Evolutionary conservation across 2,888 invertebrate genomes (phyloP).

Genomic region (Microchrysa polita): DNA sequence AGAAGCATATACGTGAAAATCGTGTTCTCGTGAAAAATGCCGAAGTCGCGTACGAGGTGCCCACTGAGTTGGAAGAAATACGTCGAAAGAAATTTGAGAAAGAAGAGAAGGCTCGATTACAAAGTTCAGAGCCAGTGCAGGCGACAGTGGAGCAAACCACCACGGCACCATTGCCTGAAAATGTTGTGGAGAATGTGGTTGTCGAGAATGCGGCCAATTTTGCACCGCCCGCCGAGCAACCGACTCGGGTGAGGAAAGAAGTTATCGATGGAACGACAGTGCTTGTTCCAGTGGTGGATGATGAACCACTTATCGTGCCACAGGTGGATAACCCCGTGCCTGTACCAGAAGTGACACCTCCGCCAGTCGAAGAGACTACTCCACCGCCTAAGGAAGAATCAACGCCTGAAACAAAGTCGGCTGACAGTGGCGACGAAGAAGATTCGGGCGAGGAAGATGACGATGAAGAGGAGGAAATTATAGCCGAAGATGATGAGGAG

Average conservation of each 20-base stretch:
- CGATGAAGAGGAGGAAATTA: conserved; percentile 53
- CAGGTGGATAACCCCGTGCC: conserved; percentile 4
- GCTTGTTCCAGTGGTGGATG: conserved; percentile 25
- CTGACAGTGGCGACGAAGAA: conserved; percentile 25
- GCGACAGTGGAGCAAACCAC: conserved; percentile 24
- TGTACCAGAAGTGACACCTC: neutral
- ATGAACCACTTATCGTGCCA: conserved; percentile 13
- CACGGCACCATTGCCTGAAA: conserved; percentile 50
- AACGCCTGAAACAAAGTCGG: conserved; percentile 16
- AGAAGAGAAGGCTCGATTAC: conserved; percentile 30
- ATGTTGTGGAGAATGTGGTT: conserved; percentile 53
- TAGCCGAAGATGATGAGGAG: conserved; percentile 54
- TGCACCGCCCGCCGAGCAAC: conserved; percentile 55
- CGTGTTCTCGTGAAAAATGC: conserved; percentile 65
- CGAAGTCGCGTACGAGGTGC: conserved; percentile 62
- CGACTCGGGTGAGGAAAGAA: conserved; percentile 56
- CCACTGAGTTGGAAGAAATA: conserved; percentile 54
- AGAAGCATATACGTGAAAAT: conserved; percentile 69
- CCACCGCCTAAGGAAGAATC: neutral
- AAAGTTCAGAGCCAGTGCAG: conserved; percentile 46
- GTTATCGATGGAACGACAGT: conserved; percentile 77
- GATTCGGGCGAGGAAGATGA: conserved; percentile 45
- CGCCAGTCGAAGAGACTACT: neutral
- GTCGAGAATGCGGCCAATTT: conserved; percentile 48
- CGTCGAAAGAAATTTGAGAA: neutral